Conservation (phyloP, 2,113 vertebrate species). For the Antigone vipio region DNA sequence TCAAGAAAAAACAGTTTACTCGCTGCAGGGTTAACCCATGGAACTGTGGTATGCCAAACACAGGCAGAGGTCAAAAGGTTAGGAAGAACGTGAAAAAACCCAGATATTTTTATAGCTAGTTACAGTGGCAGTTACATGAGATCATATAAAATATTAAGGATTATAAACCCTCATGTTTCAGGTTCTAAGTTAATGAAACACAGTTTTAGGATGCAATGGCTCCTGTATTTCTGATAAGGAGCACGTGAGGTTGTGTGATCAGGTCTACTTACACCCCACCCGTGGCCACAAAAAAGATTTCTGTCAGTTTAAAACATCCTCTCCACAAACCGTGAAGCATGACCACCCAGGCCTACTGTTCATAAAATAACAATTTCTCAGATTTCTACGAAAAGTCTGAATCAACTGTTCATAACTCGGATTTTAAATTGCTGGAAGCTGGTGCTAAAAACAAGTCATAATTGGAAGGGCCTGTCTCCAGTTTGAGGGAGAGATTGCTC, state of each 20-base stretch:
- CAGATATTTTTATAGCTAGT: neutral
- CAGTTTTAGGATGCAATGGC: neutral
- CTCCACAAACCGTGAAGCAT: neutral
- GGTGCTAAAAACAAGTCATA: conserved; percentile 25
- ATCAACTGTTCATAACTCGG: neutral
- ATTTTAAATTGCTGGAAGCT: neutral
- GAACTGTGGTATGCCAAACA: neutral
- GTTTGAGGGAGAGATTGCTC: conserved; percentile 3
- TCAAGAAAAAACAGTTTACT: neutral
- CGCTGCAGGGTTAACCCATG: neutral
- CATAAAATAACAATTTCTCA: neutral
- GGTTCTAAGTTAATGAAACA: neutral
- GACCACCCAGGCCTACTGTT: neutral
- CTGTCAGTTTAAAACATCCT: neutral
- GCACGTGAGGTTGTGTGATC: neutral
- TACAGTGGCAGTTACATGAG: neutral
- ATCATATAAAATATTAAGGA: neutral
- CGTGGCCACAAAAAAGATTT: neutral
- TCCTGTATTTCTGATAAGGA: neutral
- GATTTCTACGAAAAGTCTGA: neutral
- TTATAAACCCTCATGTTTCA: neutral
- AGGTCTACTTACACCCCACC: neutral
- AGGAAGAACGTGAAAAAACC: neutral
- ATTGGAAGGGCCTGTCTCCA: conserved; percentile 25
- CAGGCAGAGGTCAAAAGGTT: neutral